phyloP scores from a whole-genome alignment of 53 echinoderm and acorn worm species.

The Arbacia lixula region DNA sequence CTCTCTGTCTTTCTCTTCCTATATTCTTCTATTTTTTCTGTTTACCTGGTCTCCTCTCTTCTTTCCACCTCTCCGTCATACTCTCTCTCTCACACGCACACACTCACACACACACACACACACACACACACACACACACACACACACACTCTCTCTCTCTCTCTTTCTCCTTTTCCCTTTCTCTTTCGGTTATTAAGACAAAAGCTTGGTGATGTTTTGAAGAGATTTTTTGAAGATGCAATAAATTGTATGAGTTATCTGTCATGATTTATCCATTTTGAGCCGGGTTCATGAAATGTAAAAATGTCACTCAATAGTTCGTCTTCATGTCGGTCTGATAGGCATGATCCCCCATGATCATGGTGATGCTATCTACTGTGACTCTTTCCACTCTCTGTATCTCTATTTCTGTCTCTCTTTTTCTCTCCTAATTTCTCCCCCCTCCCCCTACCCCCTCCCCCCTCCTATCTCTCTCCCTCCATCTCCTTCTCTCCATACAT shows the following conservation, averaged over 20 bases:
- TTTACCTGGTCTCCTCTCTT: background rate
- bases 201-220: too few species aligned
- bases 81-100: background rate
- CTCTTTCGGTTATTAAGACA: background rate
- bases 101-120: background rate
- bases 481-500: background rate
- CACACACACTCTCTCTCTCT: background rate
- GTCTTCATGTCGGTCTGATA: too few species aligned
- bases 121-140: background rate
- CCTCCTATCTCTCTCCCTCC: too few species aligned
- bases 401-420: background rate
- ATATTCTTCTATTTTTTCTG: background rate
- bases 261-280: too few species aligned
- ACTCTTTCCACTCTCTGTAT: background rate
- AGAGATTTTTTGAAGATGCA: too few species aligned
- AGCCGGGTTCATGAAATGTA: too few species aligned
- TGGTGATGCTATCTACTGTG: too few species aligned
- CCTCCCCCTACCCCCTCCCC: too few species aligned
- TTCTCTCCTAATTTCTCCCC: background rate
- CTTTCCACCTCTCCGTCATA: background rate
- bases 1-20: background rate
- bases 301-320: too few species aligned
- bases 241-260: too few species aligned
- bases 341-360: too few species aligned
- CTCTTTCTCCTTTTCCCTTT: background rate